phyloP scores from a whole-genome alignment of 2,888 invertebrate species.

The Drosophila anceps region DNA sequence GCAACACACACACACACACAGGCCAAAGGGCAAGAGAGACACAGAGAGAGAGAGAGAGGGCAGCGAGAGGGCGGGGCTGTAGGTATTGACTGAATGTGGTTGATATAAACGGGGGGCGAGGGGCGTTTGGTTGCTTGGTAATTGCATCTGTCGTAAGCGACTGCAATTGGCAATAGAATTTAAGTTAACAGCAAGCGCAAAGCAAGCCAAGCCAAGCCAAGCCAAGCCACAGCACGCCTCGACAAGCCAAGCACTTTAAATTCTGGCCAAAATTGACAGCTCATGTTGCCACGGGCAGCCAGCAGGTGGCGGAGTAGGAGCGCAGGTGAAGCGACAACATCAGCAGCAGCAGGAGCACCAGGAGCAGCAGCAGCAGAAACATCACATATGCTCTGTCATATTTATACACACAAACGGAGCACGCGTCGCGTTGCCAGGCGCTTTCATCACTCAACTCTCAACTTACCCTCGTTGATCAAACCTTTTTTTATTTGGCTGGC shows the following conservation, averaged over 20 bases:
- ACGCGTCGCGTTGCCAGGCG: conserved; percentile 16
- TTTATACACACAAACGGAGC: conserved; percentile 21
- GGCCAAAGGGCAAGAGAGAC: conserved; percentile 8
- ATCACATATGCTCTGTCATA: conserved; percentile 32
- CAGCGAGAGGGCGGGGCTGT: neutral
- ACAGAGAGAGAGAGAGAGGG: neutral
- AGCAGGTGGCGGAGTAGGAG: neutral
- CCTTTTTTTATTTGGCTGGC: conserved; percentile 51
- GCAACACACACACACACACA: conserved; percentile 10
- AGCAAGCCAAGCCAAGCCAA: neutral
- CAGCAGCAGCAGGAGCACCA: neutral
- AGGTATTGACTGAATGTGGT: conserved; percentile 12
- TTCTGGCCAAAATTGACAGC: conserved; percentile 25
- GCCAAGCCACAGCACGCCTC: too few species aligned
- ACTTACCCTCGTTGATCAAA: conserved; percentile 33
- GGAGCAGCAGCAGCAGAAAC: neutral
- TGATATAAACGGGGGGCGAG: neutral
- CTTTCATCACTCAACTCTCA: conserved; percentile 4
- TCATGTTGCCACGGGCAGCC: conserved; percentile 28
- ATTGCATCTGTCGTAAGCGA: conserved; percentile 66
- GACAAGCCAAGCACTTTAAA: conserved; percentile 48
- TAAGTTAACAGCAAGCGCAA: conserved; percentile 29
- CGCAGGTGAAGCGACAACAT: too few species aligned
- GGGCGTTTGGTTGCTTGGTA: conserved; percentile 25
- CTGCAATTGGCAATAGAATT: conserved; percentile 67